phyloP scores from a whole-genome alignment of 2,888 invertebrate genomes.

The Acanthococcus lagerstroemiae region DNA sequence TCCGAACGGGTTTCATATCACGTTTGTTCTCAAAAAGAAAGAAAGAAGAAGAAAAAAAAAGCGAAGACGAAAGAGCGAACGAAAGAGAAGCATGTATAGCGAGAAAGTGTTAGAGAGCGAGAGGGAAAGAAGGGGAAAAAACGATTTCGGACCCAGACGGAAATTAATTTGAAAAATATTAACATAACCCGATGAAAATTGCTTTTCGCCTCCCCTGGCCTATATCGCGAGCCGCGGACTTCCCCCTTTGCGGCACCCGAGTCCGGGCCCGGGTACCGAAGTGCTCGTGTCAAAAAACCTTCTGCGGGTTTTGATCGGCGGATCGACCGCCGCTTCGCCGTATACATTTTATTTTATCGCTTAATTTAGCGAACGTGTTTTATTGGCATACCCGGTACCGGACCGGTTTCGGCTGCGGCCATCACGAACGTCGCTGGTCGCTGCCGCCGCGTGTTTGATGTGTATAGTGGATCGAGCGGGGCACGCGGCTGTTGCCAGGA shows the following conservation, averaged over 20 bases:
- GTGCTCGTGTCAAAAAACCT: neutral
- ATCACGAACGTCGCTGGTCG: too few species aligned
- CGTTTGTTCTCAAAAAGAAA: slow-evolving; percentile 20
- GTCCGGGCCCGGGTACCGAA: neutral
- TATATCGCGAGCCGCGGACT: neutral
- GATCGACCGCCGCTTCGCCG: neutral
- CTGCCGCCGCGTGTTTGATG: too few species aligned
- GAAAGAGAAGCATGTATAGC: neutral
- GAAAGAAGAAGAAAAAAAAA: neutral
- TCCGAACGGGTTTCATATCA: slow-evolving; percentile 29
- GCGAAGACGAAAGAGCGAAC: neutral
- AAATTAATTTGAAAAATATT: slow-evolving; percentile 31
- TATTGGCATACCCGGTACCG: too few species aligned
- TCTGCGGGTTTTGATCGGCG: neutral
- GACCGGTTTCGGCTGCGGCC: too few species aligned
- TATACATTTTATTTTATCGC: slow-evolving; percentile 1
- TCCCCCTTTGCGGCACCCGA: neutral
- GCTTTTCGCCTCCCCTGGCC: neutral
- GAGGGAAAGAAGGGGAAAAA: neutral
- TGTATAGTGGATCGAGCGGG: too few species aligned
- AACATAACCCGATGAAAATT: slow-evolving; percentile 28
- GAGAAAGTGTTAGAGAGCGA: neutral
- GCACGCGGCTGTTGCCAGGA: too few species aligned
- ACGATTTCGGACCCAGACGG: slow-evolving; percentile 25
- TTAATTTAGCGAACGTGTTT: neutral